Evolutionary conservation across 1,140 invertebrate genomes (phyloP), one percentile per base, ranked within the genome.

Genomic region (Monochamus saltuarius): DNA sequence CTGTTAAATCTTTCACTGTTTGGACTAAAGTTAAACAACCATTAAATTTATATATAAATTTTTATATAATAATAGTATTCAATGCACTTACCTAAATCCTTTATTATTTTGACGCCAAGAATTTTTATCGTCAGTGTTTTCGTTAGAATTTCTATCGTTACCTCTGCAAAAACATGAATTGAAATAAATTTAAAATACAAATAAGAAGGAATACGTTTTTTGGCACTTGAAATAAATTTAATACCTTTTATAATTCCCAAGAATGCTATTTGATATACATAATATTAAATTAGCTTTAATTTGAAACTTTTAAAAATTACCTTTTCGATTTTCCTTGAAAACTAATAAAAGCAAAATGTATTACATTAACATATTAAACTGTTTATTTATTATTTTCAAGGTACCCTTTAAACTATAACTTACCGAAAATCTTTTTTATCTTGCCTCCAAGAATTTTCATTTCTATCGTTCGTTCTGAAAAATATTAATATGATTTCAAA

Each of bases 31-130:
- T 46, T 11, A 0, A 60, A 37, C 37, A 59, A 40, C 4, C 6
- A n/a, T 11, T n/a, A 50, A 19, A 29, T n/a, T 13, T 29, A 34
- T 10, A 50, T 34, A 46, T 40, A 49, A 52, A 13, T 52, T 10
- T 16, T 37, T 53, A 54, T 50, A 56, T 38, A 56, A 59, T 19
- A 38, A 29, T 9, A 38, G 19, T 3, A 38, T 13, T 13, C 11
- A 17, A 10, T 19, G 19, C 10, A 61, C 63, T 60, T 58, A 70
- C 68, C 57, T 62, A 36, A 64, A 70, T 36, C 59, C 64, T 65
- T 67, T 68, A 16, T 67, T 70, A 42, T 64, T 64, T 49, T 71
- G 64, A 60, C 67, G 54, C 69, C 69, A 71, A 45, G 69, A 65
- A 49, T 46, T 59, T 17, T 55, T 53, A 16, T 62, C 56, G 37